These are phyloP conservation scores for Molossus alvarezi DNA, from an alignment of 2,797 vertebrate genomes.

Conservation along the genomic window DNA sequence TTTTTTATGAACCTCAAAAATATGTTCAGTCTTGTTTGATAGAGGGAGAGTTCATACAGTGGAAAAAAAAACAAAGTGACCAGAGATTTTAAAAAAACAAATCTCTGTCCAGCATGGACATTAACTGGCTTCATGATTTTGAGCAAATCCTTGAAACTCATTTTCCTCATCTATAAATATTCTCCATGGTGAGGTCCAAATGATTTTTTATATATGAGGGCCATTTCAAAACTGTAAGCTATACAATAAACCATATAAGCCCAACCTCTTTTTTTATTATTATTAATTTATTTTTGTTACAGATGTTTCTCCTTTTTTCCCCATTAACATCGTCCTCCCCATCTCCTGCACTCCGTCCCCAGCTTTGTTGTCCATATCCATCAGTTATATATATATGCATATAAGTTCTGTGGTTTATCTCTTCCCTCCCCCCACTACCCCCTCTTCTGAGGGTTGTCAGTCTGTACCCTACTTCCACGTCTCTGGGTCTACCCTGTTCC, in stretches of 20 bases:
- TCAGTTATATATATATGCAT: too few relatives aligned
- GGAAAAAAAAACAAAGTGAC: background rate
- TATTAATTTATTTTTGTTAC: too few relatives aligned
- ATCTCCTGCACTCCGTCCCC: too few relatives aligned
- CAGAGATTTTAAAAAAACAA: background rate
- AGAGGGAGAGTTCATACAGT: background rate
- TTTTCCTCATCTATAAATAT: slow-evolving; percentile 5
- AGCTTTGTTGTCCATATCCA: too few relatives aligned
- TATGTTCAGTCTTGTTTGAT: background rate
- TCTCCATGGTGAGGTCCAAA: background rate
- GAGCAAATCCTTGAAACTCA: slow-evolving; percentile 18
- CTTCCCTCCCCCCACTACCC: too few relatives aligned
- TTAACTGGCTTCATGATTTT: background rate
- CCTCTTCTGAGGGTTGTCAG: too few relatives aligned
- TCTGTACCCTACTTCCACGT: too few relatives aligned
- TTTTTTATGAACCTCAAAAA: background rate
- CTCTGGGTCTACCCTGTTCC: too few relatives aligned
- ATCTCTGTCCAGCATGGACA: background rate
- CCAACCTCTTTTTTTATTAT: background rate
- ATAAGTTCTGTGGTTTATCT: too few relatives aligned
- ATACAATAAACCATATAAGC: background rate
- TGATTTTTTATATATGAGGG: background rate
- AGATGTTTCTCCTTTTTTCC: too few relatives aligned
- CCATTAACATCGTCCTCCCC: too few relatives aligned
- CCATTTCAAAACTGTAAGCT: background rate